Conservation (phyloP, 1,140 invertebrate species). For the Platyscapa corneri region DNA sequence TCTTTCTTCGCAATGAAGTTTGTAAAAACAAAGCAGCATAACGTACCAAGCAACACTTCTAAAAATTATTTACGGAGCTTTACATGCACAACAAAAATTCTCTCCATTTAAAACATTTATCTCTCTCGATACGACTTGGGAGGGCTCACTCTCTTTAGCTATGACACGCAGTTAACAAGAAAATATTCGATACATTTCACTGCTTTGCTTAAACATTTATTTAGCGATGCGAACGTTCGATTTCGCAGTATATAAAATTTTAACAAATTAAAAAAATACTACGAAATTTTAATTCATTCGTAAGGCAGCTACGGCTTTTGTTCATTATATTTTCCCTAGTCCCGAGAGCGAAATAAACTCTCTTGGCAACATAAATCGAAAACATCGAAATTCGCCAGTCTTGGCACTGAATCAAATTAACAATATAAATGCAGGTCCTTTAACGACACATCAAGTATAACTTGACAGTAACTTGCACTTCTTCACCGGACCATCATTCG, state of each 20-base stretch:
- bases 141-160: not conserved
- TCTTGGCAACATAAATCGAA: slow-evolving; percentile 33
- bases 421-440: slow-evolving; percentile 47
- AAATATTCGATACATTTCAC: slow-evolving; percentile 29
- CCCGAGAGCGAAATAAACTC: slow-evolving; percentile 31
- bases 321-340: slow-evolving; percentile 39
- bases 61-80: not conserved
- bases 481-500: slow-evolving; percentile 39
- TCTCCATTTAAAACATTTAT: slow-evolving; percentile 14
- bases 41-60: slow-evolving; percentile 24
- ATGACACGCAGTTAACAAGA: slow-evolving; percentile 33
- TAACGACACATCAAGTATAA: not conserved
- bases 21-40: slow-evolving; percentile 46
- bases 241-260: slow-evolving; percentile 35
- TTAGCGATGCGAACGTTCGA: slow-evolving; percentile 9
- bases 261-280: slow-evolving; percentile 38
- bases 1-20: slow-evolving; percentile 20
- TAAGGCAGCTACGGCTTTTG: slow-evolving; percentile 50
- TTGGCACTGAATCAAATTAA: slow-evolving; percentile 40
- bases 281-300: slow-evolving; percentile 39
- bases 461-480: not conserved
- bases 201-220: slow-evolving; percentile 41
- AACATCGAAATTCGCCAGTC: slow-evolving; percentile 39
- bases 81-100: slow-evolving; percentile 23
- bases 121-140: not conserved